phyloP scores from a whole-genome alignment of 92 coral and sea anemone genomes.

The Muricea muricata region DNA sequence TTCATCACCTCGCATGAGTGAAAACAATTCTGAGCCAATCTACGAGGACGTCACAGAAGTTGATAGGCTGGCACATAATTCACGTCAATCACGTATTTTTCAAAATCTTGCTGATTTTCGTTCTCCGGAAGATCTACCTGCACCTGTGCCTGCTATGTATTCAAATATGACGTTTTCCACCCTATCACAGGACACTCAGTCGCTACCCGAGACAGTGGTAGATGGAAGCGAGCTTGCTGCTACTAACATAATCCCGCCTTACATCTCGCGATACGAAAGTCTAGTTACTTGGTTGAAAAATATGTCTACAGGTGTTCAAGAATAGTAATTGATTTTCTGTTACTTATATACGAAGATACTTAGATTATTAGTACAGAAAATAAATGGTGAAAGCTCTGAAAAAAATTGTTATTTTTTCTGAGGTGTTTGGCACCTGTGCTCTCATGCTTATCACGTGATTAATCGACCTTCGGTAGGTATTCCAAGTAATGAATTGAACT shows the following conservation, averaged over 20 bases:
- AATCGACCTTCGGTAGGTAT: too few species aligned
- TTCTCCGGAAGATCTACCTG: not conserved
- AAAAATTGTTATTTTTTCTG: too few species aligned
- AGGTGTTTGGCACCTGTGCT: too few species aligned
- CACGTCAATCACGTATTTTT: not conserved
- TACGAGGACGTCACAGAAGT: not conserved
- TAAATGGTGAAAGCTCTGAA: not conserved
- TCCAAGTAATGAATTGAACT: too few species aligned
- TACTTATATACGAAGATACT: not conserved
- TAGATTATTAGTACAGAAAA: not conserved
- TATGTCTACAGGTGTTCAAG: not conserved
- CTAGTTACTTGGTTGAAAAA: conserved; percentile 26
- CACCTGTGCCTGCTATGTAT: conserved; percentile 6
- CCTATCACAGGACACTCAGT: conserved; percentile 1
- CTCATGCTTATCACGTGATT: too few species aligned
- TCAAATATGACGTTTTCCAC: not conserved
- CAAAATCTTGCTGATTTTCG: not conserved
- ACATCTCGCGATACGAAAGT: conserved; percentile 29
- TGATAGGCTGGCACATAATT: not conserved
- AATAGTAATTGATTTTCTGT: not conserved
- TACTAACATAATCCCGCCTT: not conserved
- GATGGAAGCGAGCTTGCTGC: not conserved
- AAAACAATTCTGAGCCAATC: not conserved
- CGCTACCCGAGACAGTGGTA: not conserved
- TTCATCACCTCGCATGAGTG: conserved; percentile 3